Percentiles rank a stretch among this genome's conserved stretches.
phyloP scores from a whole-genome alignment of 1,140 invertebrate genomes.

The Brachionus koreanus region DNA sequence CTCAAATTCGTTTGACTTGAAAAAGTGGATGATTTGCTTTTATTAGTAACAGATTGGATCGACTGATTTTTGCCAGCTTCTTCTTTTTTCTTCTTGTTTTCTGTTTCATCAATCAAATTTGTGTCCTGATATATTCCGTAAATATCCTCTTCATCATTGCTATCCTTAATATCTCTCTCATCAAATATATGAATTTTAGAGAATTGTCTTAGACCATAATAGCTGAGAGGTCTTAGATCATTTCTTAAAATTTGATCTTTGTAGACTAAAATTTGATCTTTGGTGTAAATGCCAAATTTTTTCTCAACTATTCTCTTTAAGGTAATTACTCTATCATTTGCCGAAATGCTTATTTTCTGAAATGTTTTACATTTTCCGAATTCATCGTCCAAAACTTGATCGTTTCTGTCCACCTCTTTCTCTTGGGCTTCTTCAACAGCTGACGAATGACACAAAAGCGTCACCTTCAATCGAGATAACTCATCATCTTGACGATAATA shows the following conservation, averaged over 20 bases:
- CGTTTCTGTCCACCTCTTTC: not conserved
- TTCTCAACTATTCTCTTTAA: constrained; percentile 41
- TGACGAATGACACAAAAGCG: constrained; percentile 35
- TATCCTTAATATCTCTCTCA: constrained; percentile 39
- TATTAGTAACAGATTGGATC: not conserved
- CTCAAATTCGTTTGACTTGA: not conserved
- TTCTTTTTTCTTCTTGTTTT: not conserved
- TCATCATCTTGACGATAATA: not conserved
- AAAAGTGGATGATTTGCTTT: not conserved
- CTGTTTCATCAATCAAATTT: not conserved
- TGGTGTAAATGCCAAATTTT: constrained; percentile 10
- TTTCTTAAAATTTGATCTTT: constrained; percentile 37
- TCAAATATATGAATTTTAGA: constrained; percentile 39
- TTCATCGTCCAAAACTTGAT: constrained; percentile 34
- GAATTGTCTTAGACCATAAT: constrained; percentile 6
- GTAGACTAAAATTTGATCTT: constrained; percentile 41
- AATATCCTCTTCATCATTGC: constrained; percentile 22
- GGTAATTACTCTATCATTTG: constrained; percentile 25
- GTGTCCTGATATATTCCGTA: constrained; percentile 39
- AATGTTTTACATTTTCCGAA: constrained; percentile 38
- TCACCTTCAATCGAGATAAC: not conserved
- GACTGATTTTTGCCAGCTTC: not conserved
- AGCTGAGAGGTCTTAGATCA: constrained; percentile 17
- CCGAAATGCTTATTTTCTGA: constrained; percentile 19
- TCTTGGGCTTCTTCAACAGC: constrained; percentile 15